These are phyloP conservation scores for Sinonovacula constricta DNA, from an alignment of 1,140 invertebrate species.

Conservation along the genomic window DNA sequence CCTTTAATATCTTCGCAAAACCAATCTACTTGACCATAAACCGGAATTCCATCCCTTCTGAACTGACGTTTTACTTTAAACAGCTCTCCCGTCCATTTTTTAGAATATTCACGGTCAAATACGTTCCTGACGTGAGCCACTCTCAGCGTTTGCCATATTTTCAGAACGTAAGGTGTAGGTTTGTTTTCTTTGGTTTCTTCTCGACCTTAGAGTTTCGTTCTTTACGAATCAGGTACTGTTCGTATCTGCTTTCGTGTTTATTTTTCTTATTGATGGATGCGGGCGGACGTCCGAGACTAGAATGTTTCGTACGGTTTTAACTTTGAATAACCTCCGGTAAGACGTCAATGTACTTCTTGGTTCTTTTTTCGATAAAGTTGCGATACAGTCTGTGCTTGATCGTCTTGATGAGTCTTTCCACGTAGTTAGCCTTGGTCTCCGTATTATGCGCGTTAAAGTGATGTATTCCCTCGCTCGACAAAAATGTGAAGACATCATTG, in stretches of 20 bases:
- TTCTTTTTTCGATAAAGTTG: slow-evolving; percentile 11
- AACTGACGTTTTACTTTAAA: neutral
- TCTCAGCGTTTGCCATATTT: slow-evolving; percentile 1
- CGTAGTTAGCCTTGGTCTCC: slow-evolving; percentile 30
- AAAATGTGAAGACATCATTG: neutral
- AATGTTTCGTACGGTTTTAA: slow-evolving; percentile 34
- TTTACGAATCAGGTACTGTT: neutral
- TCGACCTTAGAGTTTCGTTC: neutral
- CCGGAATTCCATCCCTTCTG: slow-evolving; percentile 18
- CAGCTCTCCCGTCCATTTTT: slow-evolving; percentile 19
- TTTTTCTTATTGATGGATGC: neutral
- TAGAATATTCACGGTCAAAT: slow-evolving; percentile 9
- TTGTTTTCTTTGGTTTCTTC: slow-evolving; percentile 24
- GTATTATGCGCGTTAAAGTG: slow-evolving; percentile 45
- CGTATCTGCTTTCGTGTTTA: neutral
- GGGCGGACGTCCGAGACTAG: neutral
- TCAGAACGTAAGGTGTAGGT: slow-evolving; percentile 29
- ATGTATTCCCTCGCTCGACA: neutral
- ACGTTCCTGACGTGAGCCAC: neutral
- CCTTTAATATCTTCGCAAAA: slow-evolving; percentile 20
- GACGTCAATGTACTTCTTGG: slow-evolving; percentile 17
- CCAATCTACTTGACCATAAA: slow-evolving; percentile 15
- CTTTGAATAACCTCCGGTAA: slow-evolving; percentile 10
- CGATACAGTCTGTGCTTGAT: slow-evolving; percentile 27
- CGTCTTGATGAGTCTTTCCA: slow-evolving; percentile 37